These are phyloP conservation scores for Magallana nippona DNA, from an alignment of 2,888 invertebrate genomes.

Conservation along the genomic window DNA sequence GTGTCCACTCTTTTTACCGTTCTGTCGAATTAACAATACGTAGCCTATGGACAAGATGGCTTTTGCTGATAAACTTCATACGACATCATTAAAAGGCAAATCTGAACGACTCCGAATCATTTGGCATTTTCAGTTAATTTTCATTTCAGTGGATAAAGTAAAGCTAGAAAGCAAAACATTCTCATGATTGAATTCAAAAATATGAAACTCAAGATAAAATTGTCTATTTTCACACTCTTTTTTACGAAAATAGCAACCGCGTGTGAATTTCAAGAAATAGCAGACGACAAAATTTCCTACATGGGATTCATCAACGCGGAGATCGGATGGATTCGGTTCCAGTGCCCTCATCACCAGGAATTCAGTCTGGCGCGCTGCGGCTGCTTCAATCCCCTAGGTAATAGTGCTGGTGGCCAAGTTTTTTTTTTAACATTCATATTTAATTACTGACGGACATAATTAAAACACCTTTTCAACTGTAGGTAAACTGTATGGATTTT, in stretches of 20 bases:
- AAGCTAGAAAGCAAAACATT: no score
- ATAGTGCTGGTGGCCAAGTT: not conserved
- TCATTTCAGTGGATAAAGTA: no score
- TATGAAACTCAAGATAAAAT: not conserved
- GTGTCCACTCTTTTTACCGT: not conserved
- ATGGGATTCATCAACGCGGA: slow-evolving; percentile 35
- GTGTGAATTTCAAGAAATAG: slow-evolving; percentile 22
- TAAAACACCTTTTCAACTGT: no score
- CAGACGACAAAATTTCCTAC: slow-evolving; percentile 28
- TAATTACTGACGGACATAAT: no score
- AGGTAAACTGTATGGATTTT: no score
- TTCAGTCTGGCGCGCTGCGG: slow-evolving; percentile 23
- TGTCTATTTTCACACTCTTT: not conserved
- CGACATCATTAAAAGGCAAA: not conserved
- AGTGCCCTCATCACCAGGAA: slow-evolving; percentile 33
- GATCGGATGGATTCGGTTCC: slow-evolving; percentile 41
- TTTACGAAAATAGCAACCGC: not conserved
- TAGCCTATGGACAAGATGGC: not conserved
- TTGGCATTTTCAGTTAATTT: no score
- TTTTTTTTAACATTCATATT: not conserved
- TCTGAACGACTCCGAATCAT: not conserved
- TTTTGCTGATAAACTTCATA: not conserved
- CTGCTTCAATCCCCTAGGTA: slow-evolving; percentile 33
- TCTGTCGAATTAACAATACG: not conserved
- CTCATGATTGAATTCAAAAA: no score